phyloP scores from a whole-genome alignment of 2,113 vertebrate species.

The Pavo muticus region DNA sequence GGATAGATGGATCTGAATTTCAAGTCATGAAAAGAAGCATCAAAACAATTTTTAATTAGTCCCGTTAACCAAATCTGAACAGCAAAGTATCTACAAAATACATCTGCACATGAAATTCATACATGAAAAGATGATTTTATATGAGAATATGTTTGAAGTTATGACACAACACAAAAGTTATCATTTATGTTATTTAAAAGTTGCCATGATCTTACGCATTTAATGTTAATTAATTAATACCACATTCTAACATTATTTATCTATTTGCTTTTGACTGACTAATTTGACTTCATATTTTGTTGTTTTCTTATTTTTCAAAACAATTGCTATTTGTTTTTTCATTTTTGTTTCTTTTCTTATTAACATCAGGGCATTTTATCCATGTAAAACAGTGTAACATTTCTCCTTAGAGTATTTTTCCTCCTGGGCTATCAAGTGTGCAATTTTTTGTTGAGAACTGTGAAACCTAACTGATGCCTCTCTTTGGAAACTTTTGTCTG shows the following conservation, averaged over 20 bases:
- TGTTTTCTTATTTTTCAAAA: not conserved
- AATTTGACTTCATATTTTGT: not conserved
- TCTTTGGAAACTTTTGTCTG: not conserved
- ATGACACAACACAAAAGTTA: not conserved
- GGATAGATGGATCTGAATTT: constrained; percentile 26
- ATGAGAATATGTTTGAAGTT: not conserved
- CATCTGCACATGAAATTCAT: not conserved
- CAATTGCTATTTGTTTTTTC: not conserved
- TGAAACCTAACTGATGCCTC: not conserved
- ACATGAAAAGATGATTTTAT: not conserved
- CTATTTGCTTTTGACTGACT: not conserved
- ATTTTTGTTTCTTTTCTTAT: not conserved
- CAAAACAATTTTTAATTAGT: not conserved
- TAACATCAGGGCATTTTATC: not conserved
- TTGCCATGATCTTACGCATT: not conserved
- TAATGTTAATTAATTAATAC: not conserved
- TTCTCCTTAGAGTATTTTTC: not conserved
- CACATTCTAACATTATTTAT: not conserved
- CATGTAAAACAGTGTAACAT: not conserved
- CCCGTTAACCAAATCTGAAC: not conserved
- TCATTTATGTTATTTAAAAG: not conserved
- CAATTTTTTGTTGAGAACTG: not conserved
- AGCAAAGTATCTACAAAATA: not conserved
- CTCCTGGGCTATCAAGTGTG: not conserved
- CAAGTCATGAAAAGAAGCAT: not conserved